Percentiles rank a stretch among this genome's conserved stretches.
Conservation (phyloP, 2,888 invertebrate species). For the Melitaea athalia region DNA sequence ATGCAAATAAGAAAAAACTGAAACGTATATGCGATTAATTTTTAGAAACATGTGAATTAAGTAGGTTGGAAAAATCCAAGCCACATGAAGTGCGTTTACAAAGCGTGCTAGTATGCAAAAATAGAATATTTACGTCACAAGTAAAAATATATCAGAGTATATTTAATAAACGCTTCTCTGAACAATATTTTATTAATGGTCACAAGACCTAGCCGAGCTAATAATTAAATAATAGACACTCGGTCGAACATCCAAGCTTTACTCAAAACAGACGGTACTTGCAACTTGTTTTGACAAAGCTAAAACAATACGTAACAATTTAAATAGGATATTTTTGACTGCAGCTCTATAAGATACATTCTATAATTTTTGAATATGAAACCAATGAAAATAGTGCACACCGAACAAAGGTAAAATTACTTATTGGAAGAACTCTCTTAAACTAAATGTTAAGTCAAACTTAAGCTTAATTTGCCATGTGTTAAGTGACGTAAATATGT, state of each 20-base stretch:
- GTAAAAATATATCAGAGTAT: conserved; percentile 19
- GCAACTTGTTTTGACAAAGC: background rate
- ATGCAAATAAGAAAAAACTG: too few relatives aligned
- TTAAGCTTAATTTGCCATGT: too few relatives aligned
- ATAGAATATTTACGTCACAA: conserved; percentile 13
- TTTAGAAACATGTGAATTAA: background rate
- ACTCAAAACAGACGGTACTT: conserved; percentile 32
- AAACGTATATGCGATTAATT: background rate
- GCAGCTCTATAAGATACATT: background rate
- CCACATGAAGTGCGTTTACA: background rate
- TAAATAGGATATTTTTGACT: background rate
- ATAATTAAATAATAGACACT: conserved; percentile 68
- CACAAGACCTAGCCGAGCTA: conserved; percentile 62
- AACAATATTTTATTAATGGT: conserved; percentile 59
- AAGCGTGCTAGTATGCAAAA: background rate
- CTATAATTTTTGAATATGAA: too few relatives aligned
- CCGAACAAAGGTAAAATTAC: too few relatives aligned
- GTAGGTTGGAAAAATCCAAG: background rate
- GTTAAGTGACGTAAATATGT: too few relatives aligned
- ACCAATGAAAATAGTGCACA: too few relatives aligned
- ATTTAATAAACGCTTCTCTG: conserved; percentile 53
- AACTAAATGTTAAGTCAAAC: too few relatives aligned
- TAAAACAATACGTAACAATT: conserved; percentile 4
- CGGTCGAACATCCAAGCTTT: conserved; percentile 62
- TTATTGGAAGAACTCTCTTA: too few relatives aligned